phyloP scores from a whole-genome alignment of 1,140 invertebrate species.

The Pollicipes pollicipes region DNA sequence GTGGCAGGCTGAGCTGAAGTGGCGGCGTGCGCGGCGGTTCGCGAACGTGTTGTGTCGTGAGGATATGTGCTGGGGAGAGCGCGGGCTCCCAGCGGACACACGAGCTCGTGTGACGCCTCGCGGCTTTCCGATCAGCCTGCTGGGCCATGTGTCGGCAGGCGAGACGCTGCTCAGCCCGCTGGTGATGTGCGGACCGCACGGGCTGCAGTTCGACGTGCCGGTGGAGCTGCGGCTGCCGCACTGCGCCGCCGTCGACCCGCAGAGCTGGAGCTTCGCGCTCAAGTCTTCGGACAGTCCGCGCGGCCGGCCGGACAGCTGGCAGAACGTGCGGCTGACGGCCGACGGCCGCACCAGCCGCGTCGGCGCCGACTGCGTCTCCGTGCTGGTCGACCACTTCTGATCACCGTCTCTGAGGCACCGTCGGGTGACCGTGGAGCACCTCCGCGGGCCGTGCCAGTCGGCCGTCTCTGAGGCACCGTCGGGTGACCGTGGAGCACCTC shows the following conservation, averaged over 20 bases:
- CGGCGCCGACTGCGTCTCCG: constrained; percentile 57
- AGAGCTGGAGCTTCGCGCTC: constrained; percentile 35
- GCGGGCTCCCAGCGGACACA: too few species aligned
- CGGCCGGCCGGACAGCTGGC: constrained; percentile 53
- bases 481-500: too few species aligned
- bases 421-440: too few species aligned
- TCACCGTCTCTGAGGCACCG: too few species aligned
- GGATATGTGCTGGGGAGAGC: too few species aligned
- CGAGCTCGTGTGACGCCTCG: too few species aligned
- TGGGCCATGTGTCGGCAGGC: constrained; percentile 36
- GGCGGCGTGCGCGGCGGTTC: too few species aligned
- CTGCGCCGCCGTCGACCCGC: constrained; percentile 29
- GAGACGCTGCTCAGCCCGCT: constrained; percentile 79
- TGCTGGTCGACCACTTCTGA: constrained; percentile 77
- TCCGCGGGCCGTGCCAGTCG: too few species aligned
- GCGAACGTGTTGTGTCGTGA: too few species aligned
- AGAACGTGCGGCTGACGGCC: constrained; percentile 34
- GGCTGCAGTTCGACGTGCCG: constrained; percentile 64
- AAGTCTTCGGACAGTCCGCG: constrained; percentile 63
- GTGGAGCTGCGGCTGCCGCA: constrained; percentile 54
- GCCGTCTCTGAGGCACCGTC: constrained; percentile 4
- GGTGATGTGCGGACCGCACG: constrained; percentile 87
- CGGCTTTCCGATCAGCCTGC: too few species aligned
- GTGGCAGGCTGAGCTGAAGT: too few species aligned
- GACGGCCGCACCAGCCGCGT: constrained; percentile 25